A percentile compares a stretch with the other conserved stretches of the same genome.
Conservation (phyloP, 2,797 vertebrate species). For the Thaleichthys pacificus region DNA sequence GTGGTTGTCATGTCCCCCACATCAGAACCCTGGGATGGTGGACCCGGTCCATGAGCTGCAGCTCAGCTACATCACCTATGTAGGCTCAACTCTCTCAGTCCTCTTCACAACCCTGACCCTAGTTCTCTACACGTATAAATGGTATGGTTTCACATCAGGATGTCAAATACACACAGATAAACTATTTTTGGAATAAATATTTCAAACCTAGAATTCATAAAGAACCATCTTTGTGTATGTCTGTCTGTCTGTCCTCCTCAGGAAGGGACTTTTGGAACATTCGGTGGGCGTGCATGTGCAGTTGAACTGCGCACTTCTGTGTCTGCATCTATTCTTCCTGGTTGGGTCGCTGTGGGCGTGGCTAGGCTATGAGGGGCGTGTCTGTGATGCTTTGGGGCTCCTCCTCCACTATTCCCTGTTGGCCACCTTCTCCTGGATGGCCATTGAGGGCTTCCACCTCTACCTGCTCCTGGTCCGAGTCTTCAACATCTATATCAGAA, state of each 20-base stretch:
- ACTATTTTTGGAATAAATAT: background rate
- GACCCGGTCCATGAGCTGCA: conserved; percentile 16
- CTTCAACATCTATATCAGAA: conserved; percentile 82
- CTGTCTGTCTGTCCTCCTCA: conserved; percentile 26
- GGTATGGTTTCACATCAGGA: conserved; percentile 45
- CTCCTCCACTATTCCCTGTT: conserved; percentile 76
- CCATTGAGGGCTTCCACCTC: conserved; percentile 83
- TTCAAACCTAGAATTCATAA: too few relatives aligned
- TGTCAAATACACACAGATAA: too few relatives aligned
- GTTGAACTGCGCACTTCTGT: conserved; percentile 64
- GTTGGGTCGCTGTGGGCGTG: conserved; percentile 44
- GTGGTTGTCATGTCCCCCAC: background rate
- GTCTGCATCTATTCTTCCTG: conserved; percentile 74
- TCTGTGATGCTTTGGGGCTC: conserved; percentile 62
- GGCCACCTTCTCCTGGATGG: conserved; percentile 77
- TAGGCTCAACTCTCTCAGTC: conserved; percentile 67
- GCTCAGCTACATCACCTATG: conserved; percentile 65
- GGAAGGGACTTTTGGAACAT: conserved; percentile 61
- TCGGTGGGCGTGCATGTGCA: conserved; percentile 66
- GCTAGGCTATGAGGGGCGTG: background rate
- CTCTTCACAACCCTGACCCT: conserved; percentile 63
- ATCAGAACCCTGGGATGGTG: conserved; percentile 59
- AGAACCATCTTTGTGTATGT: too few relatives aligned
- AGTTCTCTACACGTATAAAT: conserved; percentile 57
- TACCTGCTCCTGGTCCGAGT: conserved; percentile 80